Evolutionary conservation across 2,797 vertebrate genomes (phyloP).

Genomic region (Lateolabrax maculatus): DNA sequence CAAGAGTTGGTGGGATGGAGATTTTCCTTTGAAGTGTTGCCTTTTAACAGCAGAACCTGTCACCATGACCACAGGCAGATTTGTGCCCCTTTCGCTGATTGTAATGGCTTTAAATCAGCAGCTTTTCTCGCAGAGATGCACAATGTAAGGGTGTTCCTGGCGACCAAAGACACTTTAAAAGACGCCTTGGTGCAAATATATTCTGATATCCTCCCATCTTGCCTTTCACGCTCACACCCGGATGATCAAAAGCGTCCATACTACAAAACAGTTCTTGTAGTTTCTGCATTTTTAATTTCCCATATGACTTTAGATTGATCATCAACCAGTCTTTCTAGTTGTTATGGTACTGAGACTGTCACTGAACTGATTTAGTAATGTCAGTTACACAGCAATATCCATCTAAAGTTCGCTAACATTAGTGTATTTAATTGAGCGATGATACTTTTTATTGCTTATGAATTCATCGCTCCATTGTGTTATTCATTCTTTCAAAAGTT

Average conservation of each 20-base stretch:
- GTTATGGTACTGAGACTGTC: background rate
- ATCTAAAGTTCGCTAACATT: background rate
- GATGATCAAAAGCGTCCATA: background rate
- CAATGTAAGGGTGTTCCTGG: background rate
- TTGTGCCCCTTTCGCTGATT: conserved; percentile 32
- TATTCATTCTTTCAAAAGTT: background rate
- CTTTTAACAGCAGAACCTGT: conserved; percentile 28
- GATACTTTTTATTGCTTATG: background rate
- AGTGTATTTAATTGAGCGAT: background rate
- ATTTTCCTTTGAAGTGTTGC: conserved; percentile 44
- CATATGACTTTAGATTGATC: background rate
- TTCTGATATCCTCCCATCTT: background rate
- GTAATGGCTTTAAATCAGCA: conserved; percentile 40
- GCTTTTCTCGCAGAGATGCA: conserved; percentile 5
- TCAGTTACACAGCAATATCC: background rate
- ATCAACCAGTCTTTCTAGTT: background rate
- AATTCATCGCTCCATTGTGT: background rate
- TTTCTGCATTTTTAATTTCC: background rate
- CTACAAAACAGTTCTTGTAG: background rate
- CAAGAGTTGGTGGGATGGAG: conserved; percentile 31
- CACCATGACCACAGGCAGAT: conserved; percentile 37
- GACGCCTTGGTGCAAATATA: background rate
- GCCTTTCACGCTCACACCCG: conserved; percentile 6
- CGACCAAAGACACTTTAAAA: conserved; percentile 23
- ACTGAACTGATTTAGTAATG: background rate